Evolutionary conservation across 2,797 vertebrate genomes (phyloP).

Genomic region (Lepidocolaptes lacrymiger): DNA sequence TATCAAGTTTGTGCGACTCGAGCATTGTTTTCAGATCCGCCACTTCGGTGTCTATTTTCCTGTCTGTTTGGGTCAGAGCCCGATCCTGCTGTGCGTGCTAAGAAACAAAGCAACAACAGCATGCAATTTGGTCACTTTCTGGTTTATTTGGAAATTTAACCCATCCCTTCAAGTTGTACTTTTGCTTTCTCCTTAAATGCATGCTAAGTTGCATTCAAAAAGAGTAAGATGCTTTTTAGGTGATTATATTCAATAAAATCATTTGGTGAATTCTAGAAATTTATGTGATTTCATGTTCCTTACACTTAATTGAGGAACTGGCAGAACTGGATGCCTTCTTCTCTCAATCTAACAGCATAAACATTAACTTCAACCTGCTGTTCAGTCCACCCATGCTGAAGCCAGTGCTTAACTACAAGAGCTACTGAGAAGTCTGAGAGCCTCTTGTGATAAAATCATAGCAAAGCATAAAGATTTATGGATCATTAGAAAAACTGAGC

Average conservation of each 20-base stretch:
- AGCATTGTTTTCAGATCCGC: slow-evolving; percentile 96
- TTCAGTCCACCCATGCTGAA: neutral
- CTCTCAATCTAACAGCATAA: neutral
- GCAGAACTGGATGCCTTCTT: neutral
- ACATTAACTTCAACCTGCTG: neutral
- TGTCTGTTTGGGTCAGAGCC: slow-evolving; percentile 88
- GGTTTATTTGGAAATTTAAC: neutral
- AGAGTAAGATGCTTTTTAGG: neutral
- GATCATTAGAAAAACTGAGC: neutral
- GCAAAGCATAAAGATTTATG: neutral
- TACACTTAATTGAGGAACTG: neutral
- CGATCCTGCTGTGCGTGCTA: slow-evolving; percentile 90
- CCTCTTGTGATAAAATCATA: neutral
- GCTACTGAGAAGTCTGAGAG: neutral
- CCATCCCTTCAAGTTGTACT: neutral
- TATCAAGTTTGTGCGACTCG: slow-evolving; percentile 94
- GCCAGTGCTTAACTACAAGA: neutral
- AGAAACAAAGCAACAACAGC: slow-evolving; percentile 11
- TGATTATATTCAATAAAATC: neutral
- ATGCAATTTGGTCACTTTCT: neutral
- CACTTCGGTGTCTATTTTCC: slow-evolving; percentile 95
- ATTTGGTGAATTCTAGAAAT: neutral
- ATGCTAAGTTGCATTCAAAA: neutral
- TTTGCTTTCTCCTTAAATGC: neutral
- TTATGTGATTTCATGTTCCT: neutral